Evolutionary conservation across 2,888 invertebrate species (phyloP), one percentile per base, ranked within the genome.

Genomic region (Teleogryllus oceanicus): DNA sequence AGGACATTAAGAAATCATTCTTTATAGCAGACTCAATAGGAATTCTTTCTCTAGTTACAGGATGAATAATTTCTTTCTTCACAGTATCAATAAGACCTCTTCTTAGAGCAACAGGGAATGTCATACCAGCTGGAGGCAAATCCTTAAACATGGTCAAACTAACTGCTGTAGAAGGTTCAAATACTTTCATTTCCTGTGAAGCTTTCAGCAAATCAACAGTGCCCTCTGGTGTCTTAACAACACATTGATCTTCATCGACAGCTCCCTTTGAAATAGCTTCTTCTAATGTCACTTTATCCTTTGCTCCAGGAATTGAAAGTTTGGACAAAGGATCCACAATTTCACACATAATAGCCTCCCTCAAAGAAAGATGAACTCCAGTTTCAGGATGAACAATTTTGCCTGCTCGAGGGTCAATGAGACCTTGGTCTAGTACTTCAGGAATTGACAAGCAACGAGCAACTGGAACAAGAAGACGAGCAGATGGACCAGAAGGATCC

Each of bases 371-470:
- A 82, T 92, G 91, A 83, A 89, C 91, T 2, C 96, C 96, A 37
- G 94, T 94, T 88, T 96, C 96, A 2, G 96, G 96, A 87, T 96
- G 96, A 83, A 97, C 91, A 81, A 96, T 92, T 87, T 93, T 93
- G 82, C 92, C 91, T 18, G 91, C 91, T 50, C 88, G 87, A 8
- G 91, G 91, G 86, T 95, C 94, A 83, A 97, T 90, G 51, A 97
- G 90, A 78, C 97, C 98, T 88, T 96, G 96, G 83, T 92, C 91
- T 82, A 95, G 91, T 76, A 97, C 90, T 87, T 96, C 95, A 13
- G 95, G 93, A 83, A 97, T 90, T 1, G 95, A 93, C 20, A 96
- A 88, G 85, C 94, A 94, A 85, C 92, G 92, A 76, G 92, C 95
- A 81, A 96, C 87, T 49, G 96, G 96, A 84, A 96, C 90, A 50